Percentiles rank a stretch among this genome's conserved stretches.
Evolutionary conservation across 2,113 vertebrate genomes (phyloP).

Genomic region (Myodes glareolus): DNA sequence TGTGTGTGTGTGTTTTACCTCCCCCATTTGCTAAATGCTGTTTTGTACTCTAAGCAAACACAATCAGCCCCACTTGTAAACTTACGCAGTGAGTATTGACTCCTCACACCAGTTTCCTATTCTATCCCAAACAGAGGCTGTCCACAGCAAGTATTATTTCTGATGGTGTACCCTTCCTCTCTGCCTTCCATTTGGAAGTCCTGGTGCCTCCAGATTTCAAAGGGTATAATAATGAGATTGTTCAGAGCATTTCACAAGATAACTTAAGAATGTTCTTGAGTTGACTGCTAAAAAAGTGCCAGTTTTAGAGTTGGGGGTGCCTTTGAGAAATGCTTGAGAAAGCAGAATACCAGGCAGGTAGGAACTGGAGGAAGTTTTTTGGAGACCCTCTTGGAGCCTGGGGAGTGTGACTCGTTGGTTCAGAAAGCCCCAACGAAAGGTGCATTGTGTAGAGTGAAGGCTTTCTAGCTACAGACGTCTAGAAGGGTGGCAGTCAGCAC

Average conservation of each 20-base stretch:
- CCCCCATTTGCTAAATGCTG: not conserved
- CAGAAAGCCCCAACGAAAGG: no score
- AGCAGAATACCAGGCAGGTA: not conserved
- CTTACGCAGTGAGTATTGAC: no score
- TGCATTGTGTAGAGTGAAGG: no score
- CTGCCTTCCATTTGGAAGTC: not conserved
- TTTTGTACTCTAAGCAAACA: not conserved
- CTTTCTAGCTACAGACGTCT: not conserved
- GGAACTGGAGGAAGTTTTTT: not conserved
- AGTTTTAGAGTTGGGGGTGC: not conserved
- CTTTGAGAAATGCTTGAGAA: not conserved
- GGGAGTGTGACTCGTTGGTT: not conserved
- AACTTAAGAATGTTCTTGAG: no score
- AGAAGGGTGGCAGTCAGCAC: accelerated
- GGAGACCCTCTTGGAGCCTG: not conserved
- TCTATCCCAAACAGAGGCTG: not conserved
- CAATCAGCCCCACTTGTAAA: not conserved
- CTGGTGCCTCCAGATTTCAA: not conserved
- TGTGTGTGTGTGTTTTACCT: not conserved
- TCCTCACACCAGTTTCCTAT: not conserved
- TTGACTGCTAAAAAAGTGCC: not conserved
- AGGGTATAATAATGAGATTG: not conserved
- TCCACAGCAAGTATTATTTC: not conserved
- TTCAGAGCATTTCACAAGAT: not conserved
- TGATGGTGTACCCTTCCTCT: not conserved